A percentile compares a stretch with the other conserved stretches of the same genome.
Conservation (phyloP, 2,113 vertebrate genomes). For the Myotis yumanensis region DNA sequence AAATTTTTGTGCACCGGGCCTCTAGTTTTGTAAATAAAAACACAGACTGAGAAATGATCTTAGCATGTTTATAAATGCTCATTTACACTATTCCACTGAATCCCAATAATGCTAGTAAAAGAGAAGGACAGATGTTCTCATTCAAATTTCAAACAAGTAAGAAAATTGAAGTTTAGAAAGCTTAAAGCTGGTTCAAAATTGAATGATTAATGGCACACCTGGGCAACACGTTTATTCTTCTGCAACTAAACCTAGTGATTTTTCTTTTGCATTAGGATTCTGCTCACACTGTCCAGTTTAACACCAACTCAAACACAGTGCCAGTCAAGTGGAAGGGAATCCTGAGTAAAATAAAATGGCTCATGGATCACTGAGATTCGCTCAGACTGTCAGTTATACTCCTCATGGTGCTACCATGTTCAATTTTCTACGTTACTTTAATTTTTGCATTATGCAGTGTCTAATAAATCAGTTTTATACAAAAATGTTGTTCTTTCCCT, state of each 20-base stretch:
- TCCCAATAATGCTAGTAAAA: background rate
- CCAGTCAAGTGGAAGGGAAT: background rate
- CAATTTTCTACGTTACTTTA: background rate
- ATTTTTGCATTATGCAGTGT: background rate
- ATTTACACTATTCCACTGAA: background rate
- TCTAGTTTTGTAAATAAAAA: conserved; percentile 11
- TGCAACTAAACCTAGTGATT: background rate
- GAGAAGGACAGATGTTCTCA: background rate
- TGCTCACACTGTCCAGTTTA: background rate
- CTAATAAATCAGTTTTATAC: background rate
- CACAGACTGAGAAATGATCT: background rate
- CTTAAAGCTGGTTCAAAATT: background rate
- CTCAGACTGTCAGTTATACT: background rate
- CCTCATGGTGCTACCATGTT: no score
- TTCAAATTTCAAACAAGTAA: background rate
- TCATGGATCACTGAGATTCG: background rate
- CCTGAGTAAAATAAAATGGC: background rate
- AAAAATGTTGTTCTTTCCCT: background rate
- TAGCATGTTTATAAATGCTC: background rate
- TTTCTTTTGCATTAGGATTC: background rate
- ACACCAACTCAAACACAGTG: background rate
- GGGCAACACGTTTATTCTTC: background rate
- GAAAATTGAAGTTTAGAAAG: background rate
- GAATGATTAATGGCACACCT: background rate
- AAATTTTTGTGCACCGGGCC: no score